Conservation (phyloP, 2,113 vertebrate species). For the Triplophysa rosa region DNA sequence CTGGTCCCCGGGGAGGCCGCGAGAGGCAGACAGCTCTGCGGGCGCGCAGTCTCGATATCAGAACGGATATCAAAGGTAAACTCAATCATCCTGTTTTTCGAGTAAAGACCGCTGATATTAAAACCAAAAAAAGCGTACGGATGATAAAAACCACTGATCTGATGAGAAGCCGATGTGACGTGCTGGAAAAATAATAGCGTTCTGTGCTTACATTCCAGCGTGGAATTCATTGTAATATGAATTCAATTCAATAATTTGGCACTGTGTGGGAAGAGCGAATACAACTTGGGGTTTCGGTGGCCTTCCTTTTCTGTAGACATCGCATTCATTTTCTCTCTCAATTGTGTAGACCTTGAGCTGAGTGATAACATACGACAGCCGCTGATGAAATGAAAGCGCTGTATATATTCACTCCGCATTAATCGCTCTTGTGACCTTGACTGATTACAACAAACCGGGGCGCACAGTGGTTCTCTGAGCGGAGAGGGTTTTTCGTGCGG, state of each 20-base stretch:
- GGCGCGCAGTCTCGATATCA: not conserved
- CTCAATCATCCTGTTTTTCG: not conserved
- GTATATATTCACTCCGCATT: slow-evolving; percentile 26
- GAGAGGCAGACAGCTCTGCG: slow-evolving; percentile 20
- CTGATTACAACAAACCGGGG: slow-evolving; percentile 6
- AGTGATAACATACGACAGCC: slow-evolving; percentile 17
- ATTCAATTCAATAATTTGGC: too few species aligned
- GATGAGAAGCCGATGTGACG: not conserved
- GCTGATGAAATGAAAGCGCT: slow-evolving; percentile 37
- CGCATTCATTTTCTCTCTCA: slow-evolving; percentile 34
- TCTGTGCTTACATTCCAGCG: not conserved
- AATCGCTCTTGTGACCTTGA: slow-evolving; percentile 29
- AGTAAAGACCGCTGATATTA: not conserved
- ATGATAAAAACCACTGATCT: not conserved
- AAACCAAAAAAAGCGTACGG: not conserved
- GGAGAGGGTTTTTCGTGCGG: slow-evolving; percentile 5
- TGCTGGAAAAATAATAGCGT: not conserved
- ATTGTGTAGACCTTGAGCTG: slow-evolving; percentile 33
- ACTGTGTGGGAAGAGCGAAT: slow-evolving; percentile 16
- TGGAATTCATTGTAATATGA: not conserved
- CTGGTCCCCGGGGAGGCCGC: slow-evolving; percentile 10
- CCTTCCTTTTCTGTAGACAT: slow-evolving; percentile 8
- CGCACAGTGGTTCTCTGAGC: not conserved
- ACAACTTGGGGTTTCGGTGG: not conserved
- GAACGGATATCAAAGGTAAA: slow-evolving; percentile 8